Percentiles rank a stretch among this genome's conserved stretches.
phyloP scores from a whole-genome alignment of 2,888 invertebrate species.

The Empis livida region DNA sequence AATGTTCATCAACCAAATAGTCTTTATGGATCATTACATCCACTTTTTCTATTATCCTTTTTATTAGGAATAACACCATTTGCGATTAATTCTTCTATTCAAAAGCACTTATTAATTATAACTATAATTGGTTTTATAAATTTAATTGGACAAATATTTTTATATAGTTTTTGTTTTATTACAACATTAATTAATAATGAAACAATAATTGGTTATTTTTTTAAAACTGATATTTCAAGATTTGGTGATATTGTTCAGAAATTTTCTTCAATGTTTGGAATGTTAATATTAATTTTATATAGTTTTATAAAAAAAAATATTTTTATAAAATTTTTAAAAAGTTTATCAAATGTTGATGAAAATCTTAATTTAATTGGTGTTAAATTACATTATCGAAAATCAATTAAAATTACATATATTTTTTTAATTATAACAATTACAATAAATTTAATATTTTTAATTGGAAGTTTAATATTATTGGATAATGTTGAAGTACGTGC shows the following conservation, averaged over 20 bases:
- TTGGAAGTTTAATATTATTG: constrained; percentile 17
- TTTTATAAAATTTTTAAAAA: not conserved
- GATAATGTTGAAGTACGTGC: constrained; percentile 6
- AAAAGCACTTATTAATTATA: constrained; percentile 18
- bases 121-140: constrained; percentile 17
- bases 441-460: constrained; percentile 4
- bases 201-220: constrained; percentile 20
- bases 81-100: constrained; percentile 17
- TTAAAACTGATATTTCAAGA: constrained; percentile 18
- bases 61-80: constrained; percentile 30
- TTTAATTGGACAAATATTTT: constrained; percentile 15
- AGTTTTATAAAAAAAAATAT: not conserved
- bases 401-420: constrained; percentile 2
- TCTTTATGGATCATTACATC: constrained; percentile 26
- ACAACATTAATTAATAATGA: constrained; percentile 12
- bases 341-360: not conserved
- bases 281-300: constrained; percentile 14
- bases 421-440: constrained; percentile 2
- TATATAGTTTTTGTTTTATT: constrained; percentile 14
- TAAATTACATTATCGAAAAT: constrained; percentile 3
- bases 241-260: constrained; percentile 22
- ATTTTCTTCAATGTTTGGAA: constrained; percentile 21
- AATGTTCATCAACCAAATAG: constrained; percentile 22
- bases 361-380: constrained; percentile 2
- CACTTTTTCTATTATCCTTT: constrained; percentile 24